Evolutionary conservation across 2,113 vertebrate species (phyloP).

Genomic region (Orycteropus afer): DNA sequence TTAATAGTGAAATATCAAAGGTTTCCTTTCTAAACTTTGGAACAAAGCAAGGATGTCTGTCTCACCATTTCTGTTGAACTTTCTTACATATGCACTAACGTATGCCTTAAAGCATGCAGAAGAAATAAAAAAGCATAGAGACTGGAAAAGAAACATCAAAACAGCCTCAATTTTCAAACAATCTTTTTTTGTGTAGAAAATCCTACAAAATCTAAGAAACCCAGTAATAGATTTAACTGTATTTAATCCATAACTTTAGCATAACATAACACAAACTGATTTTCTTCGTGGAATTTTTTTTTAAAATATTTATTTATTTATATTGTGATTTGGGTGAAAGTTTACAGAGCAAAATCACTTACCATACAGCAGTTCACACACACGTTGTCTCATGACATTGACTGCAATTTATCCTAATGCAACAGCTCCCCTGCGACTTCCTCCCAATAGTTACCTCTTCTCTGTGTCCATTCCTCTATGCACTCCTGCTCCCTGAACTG

Average conservation of each 20-base stretch:
- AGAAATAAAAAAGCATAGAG: neutral
- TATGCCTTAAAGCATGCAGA: neutral
- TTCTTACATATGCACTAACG: neutral
- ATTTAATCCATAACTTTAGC: no score
- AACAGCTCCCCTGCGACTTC: no score
- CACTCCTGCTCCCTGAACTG: no score
- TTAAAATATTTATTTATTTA: no score
- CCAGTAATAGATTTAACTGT: no score
- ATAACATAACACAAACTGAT: neutral
- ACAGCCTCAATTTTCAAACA: neutral
- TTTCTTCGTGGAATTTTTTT: neutral
- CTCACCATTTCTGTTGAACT: neutral
- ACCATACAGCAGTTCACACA: no score
- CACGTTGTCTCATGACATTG: no score
- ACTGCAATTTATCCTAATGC: no score
- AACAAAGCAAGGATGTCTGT: neutral
- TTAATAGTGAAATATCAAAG: neutral
- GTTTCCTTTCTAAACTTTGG: neutral
- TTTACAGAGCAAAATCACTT: no score
- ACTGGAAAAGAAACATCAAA: neutral
- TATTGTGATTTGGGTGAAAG: no score
- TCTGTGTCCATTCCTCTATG: no score
- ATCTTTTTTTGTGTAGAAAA: neutral
- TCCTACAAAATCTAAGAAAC: neutral
- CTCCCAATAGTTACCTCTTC: no score